Evolutionary conservation across 2,113 vertebrate species (phyloP).

Genomic region (Camelus dromedarius): DNA sequence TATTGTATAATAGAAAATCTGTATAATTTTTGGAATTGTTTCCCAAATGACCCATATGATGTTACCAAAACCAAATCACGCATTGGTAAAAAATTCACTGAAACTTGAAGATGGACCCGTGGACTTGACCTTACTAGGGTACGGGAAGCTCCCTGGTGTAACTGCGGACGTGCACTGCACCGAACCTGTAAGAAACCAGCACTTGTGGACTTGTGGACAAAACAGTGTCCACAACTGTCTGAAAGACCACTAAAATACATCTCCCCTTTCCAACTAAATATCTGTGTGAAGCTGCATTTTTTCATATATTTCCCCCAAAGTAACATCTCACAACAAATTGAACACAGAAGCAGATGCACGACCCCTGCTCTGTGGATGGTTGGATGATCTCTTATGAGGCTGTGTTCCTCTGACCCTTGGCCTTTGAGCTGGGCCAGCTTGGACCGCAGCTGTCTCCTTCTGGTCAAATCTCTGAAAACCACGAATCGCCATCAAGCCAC

Average conservation of each 20-base stretch:
- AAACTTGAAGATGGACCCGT: too few relatives aligned
- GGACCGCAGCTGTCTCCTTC: not conserved
- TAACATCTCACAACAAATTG: not conserved
- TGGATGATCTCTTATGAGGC: not conserved
- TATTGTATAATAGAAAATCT: not conserved
- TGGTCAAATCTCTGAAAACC: not conserved
- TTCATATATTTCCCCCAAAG: not conserved
- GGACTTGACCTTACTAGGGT: not conserved
- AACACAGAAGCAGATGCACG: accelerated
- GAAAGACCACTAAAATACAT: not conserved
- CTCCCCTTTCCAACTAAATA: not conserved
- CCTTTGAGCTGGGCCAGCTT: not conserved
- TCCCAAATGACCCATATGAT: not conserved
- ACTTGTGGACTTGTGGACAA: not conserved
- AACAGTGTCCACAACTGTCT: not conserved
- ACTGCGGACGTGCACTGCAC: not conserved
- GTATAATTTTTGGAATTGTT: not conserved
- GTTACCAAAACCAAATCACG: not conserved
- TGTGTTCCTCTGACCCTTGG: not conserved
- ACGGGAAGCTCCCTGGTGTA: accelerated
- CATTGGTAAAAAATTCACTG: not conserved
- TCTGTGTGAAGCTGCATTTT: not conserved
- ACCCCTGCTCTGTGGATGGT: not conserved
- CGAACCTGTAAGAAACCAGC: accelerated
- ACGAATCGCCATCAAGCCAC: accelerated